Evolutionary conservation across 2,113 vertebrate genomes (phyloP).

Genomic region (Spea multiplicata): DNA sequence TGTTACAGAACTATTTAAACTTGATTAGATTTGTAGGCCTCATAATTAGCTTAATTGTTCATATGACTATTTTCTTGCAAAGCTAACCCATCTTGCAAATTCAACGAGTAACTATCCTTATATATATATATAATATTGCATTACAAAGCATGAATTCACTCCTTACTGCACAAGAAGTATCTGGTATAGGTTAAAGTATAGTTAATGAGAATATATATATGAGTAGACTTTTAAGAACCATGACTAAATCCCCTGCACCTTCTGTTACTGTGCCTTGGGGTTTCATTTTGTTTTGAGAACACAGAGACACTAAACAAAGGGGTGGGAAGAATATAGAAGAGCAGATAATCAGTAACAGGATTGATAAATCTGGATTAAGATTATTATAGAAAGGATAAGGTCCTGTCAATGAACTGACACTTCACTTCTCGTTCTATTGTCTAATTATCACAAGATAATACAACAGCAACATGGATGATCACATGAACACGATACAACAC

Average conservation of each 20-base stretch:
- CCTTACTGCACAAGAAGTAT: too few species aligned
- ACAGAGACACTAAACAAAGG: slow-evolving; percentile 35
- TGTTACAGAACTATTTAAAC: too few species aligned
- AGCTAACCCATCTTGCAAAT: too few species aligned
- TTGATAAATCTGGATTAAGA: slow-evolving; percentile 75
- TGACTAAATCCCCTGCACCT: background rate
- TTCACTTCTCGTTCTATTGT: slow-evolving; percentile 85
- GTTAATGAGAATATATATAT: too few species aligned
- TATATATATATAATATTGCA: too few species aligned
- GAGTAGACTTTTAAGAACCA: too few species aligned
- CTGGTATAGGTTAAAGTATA: too few species aligned
- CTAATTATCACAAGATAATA: slow-evolving; percentile 75
- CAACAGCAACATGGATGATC: slow-evolving; percentile 87
- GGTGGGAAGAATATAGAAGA: slow-evolving; percentile 1
- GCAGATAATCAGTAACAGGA: slow-evolving; percentile 32
- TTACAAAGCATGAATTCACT: too few species aligned
- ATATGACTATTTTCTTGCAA: too few species aligned
- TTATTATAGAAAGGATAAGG: slow-evolving; percentile 76
- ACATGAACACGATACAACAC: slow-evolving; percentile 96
- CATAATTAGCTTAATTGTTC: too few species aligned
- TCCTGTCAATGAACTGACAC: slow-evolving; percentile 81
- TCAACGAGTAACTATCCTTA: too few species aligned
- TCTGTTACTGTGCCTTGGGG: background rate
- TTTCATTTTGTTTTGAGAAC: background rate
- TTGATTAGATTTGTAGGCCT: too few species aligned